Evolutionary conservation across 37 sponge, comb jelly and placozoan species (phyloP), one percentile per base, ranked within the genome.

Genomic region (Corticium candelabrum): DNA sequence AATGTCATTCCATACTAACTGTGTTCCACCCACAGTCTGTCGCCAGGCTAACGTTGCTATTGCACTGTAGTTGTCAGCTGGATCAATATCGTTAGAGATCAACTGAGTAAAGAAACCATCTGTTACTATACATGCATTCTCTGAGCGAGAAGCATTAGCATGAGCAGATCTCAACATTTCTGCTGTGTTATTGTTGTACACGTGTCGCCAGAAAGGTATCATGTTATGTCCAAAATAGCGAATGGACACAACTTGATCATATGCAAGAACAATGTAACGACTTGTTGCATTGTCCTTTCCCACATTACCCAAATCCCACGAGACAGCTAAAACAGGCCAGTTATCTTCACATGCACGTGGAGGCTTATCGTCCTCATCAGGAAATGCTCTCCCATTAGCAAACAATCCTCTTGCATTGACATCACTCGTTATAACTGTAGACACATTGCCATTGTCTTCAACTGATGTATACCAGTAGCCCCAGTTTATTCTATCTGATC

Each of bases 31-130:
- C 27, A 84, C 68, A 29, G 82, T 82, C 81, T 90, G 91, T 67
- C 87, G 87, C 87, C 91, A 90, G 34, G 81, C 87, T 29, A 90
- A 75, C 15, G 87, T 82, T 1, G 83, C 74, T 40, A 90, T 82
- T 21, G 85, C 84, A 37, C 82, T 57, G 72, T 90, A 90, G 37
- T 86, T 81, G 2, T 80, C 34, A 1, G 87, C 91, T 29, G 38
- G 77, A 62, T 38, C 41, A 40, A 79, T 69, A 68, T 83, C 38
- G 3, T 41, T 67, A 37, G 5, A 4, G 1, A 71, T 76, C 3
- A 86, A 39, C 0, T 34, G 30, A 21, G 34, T 67, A 80, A 86
- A 86, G 1, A 75, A 21, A n/a, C n/a, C n/a, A n/a, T n/a, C n/a
- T n/a, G n/a, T n/a, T n/a, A n/a, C n/a, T n/a, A n/a, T n/a, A n/a